Conservation (phyloP, 1,140 invertebrate genomes). For the Manduca sexta region DNA sequence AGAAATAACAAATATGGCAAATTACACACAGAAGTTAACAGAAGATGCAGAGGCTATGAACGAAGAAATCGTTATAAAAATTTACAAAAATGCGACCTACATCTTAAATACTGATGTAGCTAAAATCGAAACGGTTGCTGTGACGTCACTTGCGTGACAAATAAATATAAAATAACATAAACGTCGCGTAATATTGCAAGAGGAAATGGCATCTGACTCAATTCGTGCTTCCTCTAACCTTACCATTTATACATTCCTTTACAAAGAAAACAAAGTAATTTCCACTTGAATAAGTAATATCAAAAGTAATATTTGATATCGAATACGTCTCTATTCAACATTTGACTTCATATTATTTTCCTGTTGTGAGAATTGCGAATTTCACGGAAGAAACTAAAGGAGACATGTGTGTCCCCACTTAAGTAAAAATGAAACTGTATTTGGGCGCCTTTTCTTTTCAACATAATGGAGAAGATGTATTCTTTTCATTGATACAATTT, state of each 20-base stretch:
- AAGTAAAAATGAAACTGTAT: slow-evolving; percentile 18
- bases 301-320: slow-evolving; percentile 26
- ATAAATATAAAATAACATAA: not conserved
- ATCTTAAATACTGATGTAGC: too few relatives aligned
- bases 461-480: not conserved
- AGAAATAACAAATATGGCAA: too few relatives aligned
- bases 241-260: slow-evolving; percentile 15
- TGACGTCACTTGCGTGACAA: too few relatives aligned
- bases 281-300: slow-evolving; percentile 27
- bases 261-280: slow-evolving; percentile 26
- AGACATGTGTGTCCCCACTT: not conserved
- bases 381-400: slow-evolving; percentile 10
- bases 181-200: not conserved
- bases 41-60: too few relatives aligned
- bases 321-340: slow-evolving; percentile 11
- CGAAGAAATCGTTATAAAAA: too few relatives aligned
- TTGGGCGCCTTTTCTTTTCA: slow-evolving; percentile 1
- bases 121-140: too few relatives aligned
- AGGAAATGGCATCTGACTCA: slow-evolving; percentile 7
- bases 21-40: too few relatives aligned
- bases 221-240: slow-evolving; percentile 9
- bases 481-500: not conserved
- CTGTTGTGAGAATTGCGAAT: slow-evolving; percentile 20
- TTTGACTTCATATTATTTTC: slow-evolving; percentile 27
- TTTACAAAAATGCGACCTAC: too few relatives aligned